Conservation (phyloP, 2,888 invertebrate genomes). For the Seira ritae region DNA sequence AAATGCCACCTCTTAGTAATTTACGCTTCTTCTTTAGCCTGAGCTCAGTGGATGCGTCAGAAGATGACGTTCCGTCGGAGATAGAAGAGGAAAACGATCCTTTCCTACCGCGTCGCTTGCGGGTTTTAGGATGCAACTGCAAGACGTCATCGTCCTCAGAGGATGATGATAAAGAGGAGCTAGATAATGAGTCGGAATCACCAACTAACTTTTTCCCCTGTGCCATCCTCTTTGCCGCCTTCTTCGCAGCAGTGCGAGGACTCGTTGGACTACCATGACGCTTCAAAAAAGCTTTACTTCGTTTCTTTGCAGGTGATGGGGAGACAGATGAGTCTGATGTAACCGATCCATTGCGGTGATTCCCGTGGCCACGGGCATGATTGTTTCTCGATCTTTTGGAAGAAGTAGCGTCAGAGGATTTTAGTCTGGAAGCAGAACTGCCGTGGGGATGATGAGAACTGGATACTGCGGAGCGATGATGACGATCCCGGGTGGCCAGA, state of each 20-base stretch:
- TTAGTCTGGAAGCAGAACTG: too few species aligned
- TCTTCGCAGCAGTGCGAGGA: conserved; percentile 31
- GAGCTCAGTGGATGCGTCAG: background rate
- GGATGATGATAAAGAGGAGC: conserved; percentile 45
- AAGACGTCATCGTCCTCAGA: conserved; percentile 67
- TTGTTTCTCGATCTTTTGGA: conserved; percentile 6
- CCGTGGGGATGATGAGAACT: too few species aligned
- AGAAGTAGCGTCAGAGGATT: background rate
- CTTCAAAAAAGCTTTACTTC: background rate
- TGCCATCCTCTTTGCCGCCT: conserved; percentile 12
- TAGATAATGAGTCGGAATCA: conserved; percentile 38
- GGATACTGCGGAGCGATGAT: too few species aligned
- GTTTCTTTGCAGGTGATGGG: conserved; percentile 1
- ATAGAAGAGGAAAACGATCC: conserved; percentile 45
- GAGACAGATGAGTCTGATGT: conserved; percentile 20
- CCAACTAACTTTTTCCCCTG: background rate
- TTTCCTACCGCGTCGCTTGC: conserved; percentile 1
- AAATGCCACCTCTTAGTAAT: background rate
- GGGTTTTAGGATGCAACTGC: conserved; percentile 63
- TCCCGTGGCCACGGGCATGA: background rate
- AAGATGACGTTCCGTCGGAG: conserved; percentile 45
- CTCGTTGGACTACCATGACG: conserved; percentile 13
- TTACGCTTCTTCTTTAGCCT: background rate
- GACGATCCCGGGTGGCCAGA: too few species aligned
- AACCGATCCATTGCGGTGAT: background rate